These are phyloP conservation scores for Eubucco bourcierii DNA, from an alignment of 2,113 vertebrate species.

Conservation along the genomic window DNA sequence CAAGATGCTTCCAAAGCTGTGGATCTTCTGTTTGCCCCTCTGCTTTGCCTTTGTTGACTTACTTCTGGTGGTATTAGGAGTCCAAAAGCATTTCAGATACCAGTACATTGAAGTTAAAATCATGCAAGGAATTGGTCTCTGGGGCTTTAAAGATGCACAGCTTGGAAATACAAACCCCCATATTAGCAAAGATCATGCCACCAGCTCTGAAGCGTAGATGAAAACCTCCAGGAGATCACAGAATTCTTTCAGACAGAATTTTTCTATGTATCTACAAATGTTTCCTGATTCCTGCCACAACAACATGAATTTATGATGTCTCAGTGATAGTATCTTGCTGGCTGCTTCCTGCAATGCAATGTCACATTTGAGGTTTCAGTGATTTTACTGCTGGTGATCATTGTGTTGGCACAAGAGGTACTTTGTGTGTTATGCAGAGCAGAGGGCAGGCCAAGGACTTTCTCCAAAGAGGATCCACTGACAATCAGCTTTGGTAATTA, in stretches of 20 bases:
- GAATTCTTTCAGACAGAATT: background rate
- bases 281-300: background rate
- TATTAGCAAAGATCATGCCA: background rate
- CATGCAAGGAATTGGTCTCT: background rate
- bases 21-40: background rate
- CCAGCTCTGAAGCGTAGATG: background rate
- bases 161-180: background rate
- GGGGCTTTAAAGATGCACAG: background rate
- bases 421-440: background rate
- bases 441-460: slow-evolving; percentile 28
- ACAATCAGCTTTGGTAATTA: slow-evolving; percentile 26
- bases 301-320: background rate
- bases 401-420: background rate
- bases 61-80: background rate
- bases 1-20: background rate
- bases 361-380: background rate
- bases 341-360: background rate
- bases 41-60: background rate
- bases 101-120: background rate
- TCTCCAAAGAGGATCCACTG: slow-evolving; percentile 18
- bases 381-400: background rate
- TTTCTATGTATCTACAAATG: background rate
- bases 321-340: background rate
- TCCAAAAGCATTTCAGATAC: background rate
- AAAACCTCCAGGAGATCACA: background rate